These are phyloP conservation scores for Netelia inedita DNA, from an alignment of 2,888 invertebrate genomes.

Conservation along the genomic window DNA sequence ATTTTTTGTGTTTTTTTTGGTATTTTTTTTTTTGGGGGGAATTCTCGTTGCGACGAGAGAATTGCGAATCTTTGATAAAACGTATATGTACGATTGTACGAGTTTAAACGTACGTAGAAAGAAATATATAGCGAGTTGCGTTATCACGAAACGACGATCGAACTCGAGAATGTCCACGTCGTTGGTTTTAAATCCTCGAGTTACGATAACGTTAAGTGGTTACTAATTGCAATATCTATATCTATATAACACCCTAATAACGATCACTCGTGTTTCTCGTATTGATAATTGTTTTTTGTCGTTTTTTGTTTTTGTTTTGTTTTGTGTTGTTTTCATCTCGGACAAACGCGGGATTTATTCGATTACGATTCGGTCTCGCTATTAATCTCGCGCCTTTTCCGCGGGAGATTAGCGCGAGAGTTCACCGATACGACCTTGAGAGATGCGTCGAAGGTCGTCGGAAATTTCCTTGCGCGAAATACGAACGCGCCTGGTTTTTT, in stretches of 20 bases:
- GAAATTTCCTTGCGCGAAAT: slow-evolving; percentile 45
- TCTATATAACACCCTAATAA: slow-evolving; percentile 11
- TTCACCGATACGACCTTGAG: slow-evolving; percentile 47
- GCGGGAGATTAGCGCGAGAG: background rate
- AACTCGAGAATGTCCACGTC: slow-evolving; percentile 43
- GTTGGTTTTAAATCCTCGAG: slow-evolving; percentile 45
- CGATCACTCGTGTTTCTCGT: slow-evolving; percentile 49
- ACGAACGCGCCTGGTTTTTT: background rate
- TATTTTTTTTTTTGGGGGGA: slow-evolving; percentile 28
- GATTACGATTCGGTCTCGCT: background rate
- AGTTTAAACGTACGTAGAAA: background rate
- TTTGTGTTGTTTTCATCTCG: too few species aligned
- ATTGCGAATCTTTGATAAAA: slow-evolving; percentile 13
- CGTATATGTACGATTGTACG: background rate
- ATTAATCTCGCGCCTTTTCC: slow-evolving; percentile 50
- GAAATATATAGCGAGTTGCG: background rate
- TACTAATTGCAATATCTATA: slow-evolving; percentile 65
- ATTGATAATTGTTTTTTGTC: slow-evolving; percentile 33
- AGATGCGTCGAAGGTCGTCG: slow-evolving; percentile 34
- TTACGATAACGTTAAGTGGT: slow-evolving; percentile 66
- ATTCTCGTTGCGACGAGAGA: slow-evolving; percentile 34
- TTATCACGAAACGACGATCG: slow-evolving; percentile 43
- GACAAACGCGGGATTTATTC: too few species aligned
- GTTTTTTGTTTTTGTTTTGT: background rate
- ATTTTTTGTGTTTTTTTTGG: background rate